Evolutionary conservation across 53 echinoderm and acorn worm species (phyloP), one percentile per base, ranked within the genome.

Genomic region (Zoroaster sp.): DNA sequence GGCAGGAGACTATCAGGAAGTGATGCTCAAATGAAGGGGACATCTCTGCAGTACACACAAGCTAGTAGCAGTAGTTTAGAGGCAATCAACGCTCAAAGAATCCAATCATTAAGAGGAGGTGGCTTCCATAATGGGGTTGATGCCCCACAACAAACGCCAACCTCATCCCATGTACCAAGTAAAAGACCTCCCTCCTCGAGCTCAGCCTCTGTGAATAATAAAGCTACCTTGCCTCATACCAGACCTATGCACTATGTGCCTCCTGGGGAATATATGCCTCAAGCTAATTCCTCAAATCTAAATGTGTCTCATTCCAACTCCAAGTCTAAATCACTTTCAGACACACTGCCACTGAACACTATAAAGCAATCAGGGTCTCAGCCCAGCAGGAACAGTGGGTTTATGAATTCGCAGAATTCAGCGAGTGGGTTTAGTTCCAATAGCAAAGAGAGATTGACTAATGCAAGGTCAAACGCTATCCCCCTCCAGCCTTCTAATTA

Each of bases 181-280:
- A 69, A 69, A 31, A 71, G 68, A 20, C 35, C 31, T 72, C 34
- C 1, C 53, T 43, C 87, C 31, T 25, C 47, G 8, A 31, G 45
- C 39, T 59, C 85, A 51, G 46, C 51, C 77, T 44, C 87, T 77
- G 25, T 72, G n/a, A 87, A 81, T 38, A 88, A 75, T 75, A 37
- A 39, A 17, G 75, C 94, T 20, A 94, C 94, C 35, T 73, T 94
- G 35, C 94, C 91, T n/a, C 88, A 63, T 65, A 94, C 91, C 46
- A 93, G 80, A 41, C 93, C 92, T 0, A 52, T 93, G 18, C 75
- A 83, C 40, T 93, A 93, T 13, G 44, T 68, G 25, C 91, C 93
- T 28, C 93, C 95, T 9, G 33, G 89, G 6, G 88, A 94, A 15
- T 89, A 86, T 87, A 69, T 20, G 4, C 35, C 85, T 7, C 35